Evolutionary conservation across 37 sponge, comb jelly and placozoan species (phyloP), one percentile per base, ranked within the genome.

Genomic region (Aplysina aerophoba): DNA sequence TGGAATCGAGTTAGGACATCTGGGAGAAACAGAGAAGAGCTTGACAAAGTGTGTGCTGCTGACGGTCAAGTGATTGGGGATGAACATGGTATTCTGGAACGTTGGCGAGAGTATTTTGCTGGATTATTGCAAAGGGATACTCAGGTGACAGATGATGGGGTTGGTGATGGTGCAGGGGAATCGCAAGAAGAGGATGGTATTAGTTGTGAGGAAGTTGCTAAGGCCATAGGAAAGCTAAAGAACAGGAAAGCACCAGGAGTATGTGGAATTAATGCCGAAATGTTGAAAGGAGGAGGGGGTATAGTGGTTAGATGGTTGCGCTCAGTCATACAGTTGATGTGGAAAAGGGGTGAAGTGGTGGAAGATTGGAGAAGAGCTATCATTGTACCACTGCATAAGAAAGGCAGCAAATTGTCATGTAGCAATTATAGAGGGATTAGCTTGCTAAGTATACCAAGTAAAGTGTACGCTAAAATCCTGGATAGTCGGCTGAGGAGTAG

Each of bases 301-400:
- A n/a, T n/a, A 27, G 64, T n/a, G 64, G 28, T 62, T 62, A 27
- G 11, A 62, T 62, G 64, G 64, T 11, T 62, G 28, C 64, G 11
- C 64, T 62, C 64, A 11, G 64, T 62, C 28, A 62, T 62, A 62
- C 64, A 62, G 64, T 13, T 62, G 64, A 62, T 11, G 64, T 62
- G 64, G 64, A 62, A 62, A 62, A 62, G 64, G 64, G 64, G 24
- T 62, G 64, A 62, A 62, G 64, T 62, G 64, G 64, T 62, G 64
- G 64, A 62, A 62, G 64, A 62, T 62, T 62, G 64, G 64, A 62
- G 28, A 62, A 62, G 64, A 62, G 64, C 64, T 62, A 62, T 62
- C 64, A 62, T 62, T 28, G 64, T 62, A 62, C 64, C 64, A 62
- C 28, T 62, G 64, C 64, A 62, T 62, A 62, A 62, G 64, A 62